Evolutionary conservation across 2,113 vertebrate species (phyloP), one percentile per base, ranked within the genome.

Genomic region (Muntiacus muntjak): DNA sequence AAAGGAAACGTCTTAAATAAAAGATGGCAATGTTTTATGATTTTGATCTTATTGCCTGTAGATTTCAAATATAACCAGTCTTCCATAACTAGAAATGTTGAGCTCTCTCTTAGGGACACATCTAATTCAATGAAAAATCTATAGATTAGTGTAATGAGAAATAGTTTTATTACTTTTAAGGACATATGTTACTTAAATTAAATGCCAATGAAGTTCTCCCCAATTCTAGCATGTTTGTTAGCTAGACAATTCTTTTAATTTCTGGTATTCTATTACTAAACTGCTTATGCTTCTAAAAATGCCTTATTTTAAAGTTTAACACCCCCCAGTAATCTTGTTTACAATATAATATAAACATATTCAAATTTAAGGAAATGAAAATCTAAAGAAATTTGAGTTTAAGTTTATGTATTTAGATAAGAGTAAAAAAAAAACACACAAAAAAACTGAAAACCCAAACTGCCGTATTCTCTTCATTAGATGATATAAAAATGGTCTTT

Each of bases 141-240:
- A 33, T 25, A 92, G 19, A 54, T 74, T 79, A 28, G n/a, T 78
- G 57, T 78, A 91, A 54, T 58, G 23, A 50, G 45, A 94, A 87
- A 76, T 93, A 67, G 33, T 40, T 86, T 78, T 71, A 74, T 92
- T 94, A 47, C 36, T 88, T 95, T 89, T 33, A 95, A 95, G 25
- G 60, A 13, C 1, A 21, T 21, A 40, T 54, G 23, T 87, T 62
- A 50, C 30, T 90, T 95, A 57, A 96, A 60, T 25, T 57, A 92
- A 94, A 74, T 58, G 50, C 30, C 54, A 58, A 1, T 36, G 3
- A 89, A 52, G 12, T 43, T 3, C 23, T 45, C 23, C 54, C 52
- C 83, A 87, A 86, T 85, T 89, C 52, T 67, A 82, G 47, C 21
- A 92, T 26, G 8, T 28, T 30, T 83, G 25, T 28, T 67, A 89